Base-by-base conservation (phyloP, 2,888 invertebrate species). In the Erebia aethiops region DNA sequence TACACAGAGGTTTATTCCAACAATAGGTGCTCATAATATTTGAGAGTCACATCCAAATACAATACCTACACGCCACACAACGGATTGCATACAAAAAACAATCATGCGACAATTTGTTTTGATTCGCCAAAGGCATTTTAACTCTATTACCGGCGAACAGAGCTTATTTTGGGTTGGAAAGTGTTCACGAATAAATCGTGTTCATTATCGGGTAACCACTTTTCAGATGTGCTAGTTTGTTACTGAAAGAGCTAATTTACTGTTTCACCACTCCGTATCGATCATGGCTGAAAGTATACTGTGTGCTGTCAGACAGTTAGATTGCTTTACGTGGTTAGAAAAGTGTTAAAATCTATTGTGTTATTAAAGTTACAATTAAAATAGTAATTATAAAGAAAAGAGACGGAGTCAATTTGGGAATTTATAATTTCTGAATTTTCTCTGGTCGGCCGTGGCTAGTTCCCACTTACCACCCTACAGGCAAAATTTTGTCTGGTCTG, bases 201-300 rank as follows among this genome's bases (percentile, higher is more conserved):
- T 61, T 65, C 65, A 70, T 70, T 70, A 70, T 46, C 41, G 70
- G 70, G 51, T 65, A 70, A 66, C 70, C 70, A 60, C 70, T 65
- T 58, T 70, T 70, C 70, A 70, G 60, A 70, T 70, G 60, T 66
- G 66, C 63, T 51, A 49, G 70, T 70, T 66, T 70, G 65, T 64
- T 64, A 70, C 58, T 70, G 60, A 70, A 65, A 70, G 70, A 70
- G 70, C 60, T 66, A 70, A 70, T 70, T 70, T 70, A 65, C 65
- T 70, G 70, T 66, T 60, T 8, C 14, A 60, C 70, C 70, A 61
- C 54, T 60, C 16, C 8, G 52, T 65, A 65, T 70, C 65, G 70
- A 70, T 60, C 60, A 65, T 16, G n/a, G 26, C 16, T n/a, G 51
- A 70, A 65, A 54, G 64, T 41, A 57, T 41, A 49, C 21, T 46